phyloP scores from a whole-genome alignment of 2,888 invertebrate species.

The Pterostichus madidus region DNA sequence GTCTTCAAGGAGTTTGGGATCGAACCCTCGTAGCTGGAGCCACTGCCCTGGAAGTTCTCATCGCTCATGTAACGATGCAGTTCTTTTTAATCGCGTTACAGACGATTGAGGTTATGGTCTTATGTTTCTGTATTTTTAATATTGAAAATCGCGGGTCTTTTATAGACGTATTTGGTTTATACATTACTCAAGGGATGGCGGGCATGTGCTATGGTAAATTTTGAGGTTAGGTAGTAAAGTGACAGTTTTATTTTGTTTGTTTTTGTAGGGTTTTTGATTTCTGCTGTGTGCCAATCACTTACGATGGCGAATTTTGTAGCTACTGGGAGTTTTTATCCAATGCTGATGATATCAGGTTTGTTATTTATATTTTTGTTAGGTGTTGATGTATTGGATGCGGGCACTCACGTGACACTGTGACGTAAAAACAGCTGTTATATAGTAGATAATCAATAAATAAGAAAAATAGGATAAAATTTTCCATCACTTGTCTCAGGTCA shows the following conservation, averaged over 20 bases:
- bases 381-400: neutral
- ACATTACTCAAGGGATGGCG: slow-evolving; percentile 87
- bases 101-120: slow-evolving; percentile 80
- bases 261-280: slow-evolving; percentile 86
- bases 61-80: slow-evolving; percentile 90
- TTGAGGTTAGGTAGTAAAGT: no score
- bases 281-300: slow-evolving; percentile 88
- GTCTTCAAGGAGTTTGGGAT: slow-evolving; percentile 92
- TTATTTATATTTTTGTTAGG: slow-evolving; percentile 67
- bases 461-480: no score
- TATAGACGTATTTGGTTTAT: slow-evolving; percentile 80
- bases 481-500: no score
- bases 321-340: slow-evolving; percentile 94
- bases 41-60: slow-evolving; percentile 87
- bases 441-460: no score
- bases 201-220: slow-evolving; percentile 88
- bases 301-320: slow-evolving; percentile 91
- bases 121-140: slow-evolving; percentile 82
- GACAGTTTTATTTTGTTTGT: no score
- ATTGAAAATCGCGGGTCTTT: slow-evolving; percentile 83
- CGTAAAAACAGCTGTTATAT: no score
- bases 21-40: slow-evolving; percentile 93
- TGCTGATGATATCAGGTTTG: slow-evolving; percentile 92
- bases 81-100: slow-evolving; percentile 87
- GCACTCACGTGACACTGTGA: no score